Percentiles rank a stretch among this genome's conserved stretches.
Conservation (phyloP, 2,797 vertebrate genomes). For the Anableps anableps region DNA sequence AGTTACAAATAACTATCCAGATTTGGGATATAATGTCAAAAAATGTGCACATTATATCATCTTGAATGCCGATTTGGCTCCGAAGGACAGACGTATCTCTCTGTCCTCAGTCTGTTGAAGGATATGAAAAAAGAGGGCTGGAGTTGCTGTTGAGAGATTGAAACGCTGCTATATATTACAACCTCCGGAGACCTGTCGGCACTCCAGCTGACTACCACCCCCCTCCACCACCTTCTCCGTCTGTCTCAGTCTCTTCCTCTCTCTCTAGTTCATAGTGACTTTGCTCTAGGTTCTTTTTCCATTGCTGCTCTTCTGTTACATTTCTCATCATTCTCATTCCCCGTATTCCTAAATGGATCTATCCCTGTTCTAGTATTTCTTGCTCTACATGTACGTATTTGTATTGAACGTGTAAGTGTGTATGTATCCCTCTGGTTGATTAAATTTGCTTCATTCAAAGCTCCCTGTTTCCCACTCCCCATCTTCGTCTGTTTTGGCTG, state of each 20-base stretch:
- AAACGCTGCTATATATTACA: conserved; percentile 80
- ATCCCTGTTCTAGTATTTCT: conserved; percentile 60
- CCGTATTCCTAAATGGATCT: conserved; percentile 64
- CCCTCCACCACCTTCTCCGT: conserved; percentile 38
- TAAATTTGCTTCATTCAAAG: conserved; percentile 56
- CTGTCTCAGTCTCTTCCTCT: conserved; percentile 39
- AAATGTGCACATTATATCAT: conserved; percentile 79
- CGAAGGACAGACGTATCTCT: conserved; percentile 78
- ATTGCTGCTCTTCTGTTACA: conserved; percentile 52
- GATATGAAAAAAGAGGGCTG: conserved; percentile 75
- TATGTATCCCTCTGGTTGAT: conserved; percentile 55
- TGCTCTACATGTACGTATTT: conserved; percentile 53
- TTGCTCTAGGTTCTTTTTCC: conserved; percentile 63
- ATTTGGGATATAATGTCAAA: conserved; percentile 74
- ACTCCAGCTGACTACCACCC: conserved; percentile 56
- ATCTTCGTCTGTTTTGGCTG: conserved; percentile 61
- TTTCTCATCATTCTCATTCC: conserved; percentile 61
- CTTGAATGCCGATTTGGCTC: conserved; percentile 71
- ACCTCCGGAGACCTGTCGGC: conserved; percentile 76
- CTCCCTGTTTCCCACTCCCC: conserved; percentile 2
- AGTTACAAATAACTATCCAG: conserved; percentile 74
- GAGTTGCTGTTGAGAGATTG: conserved; percentile 82
- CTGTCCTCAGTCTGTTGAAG: conserved; percentile 69
- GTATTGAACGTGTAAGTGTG: conserved; percentile 44
- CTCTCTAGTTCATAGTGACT: conserved; percentile 66